Evolutionary conservation across 2,797 vertebrate genomes (phyloP), one percentile per base, ranked within the genome.

Genomic region (Cephalopachus bancanus): DNA sequence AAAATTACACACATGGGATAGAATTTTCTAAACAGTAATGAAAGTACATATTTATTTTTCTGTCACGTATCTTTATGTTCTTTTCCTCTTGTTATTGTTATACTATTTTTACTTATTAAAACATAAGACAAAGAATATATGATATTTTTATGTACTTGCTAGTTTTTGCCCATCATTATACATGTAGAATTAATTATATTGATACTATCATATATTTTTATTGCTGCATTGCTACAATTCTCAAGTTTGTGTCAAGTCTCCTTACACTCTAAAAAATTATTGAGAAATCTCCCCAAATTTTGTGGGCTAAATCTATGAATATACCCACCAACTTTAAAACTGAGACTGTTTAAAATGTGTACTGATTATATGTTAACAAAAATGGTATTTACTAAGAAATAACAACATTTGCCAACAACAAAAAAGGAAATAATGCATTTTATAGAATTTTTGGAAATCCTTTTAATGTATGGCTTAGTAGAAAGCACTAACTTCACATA

Each of bases 151-250:
- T 60, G 62, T 59, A 62, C 8, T 59, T 81, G 8, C 1, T 71
- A 24, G 55, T 57, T 93, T 53, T 87, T 81, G 17, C 28, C 19
- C 6, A 94, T 69, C 16, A 91, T 62, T 83, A n/a, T 59, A 78
- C 11, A 20, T 60, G 11, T 79, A 55, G 6, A 8, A 79, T 74
- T 55, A 57, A 37, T 60, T 33, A 62, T n/a, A 26, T 19, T 87
- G 5, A 93, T 94, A 93, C 83, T 60, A 62, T 1, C n/a, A 74
- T 37, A 53, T n/a, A 83, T 75, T 92, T 95, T 85, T 10, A 71
- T 64, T 96, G 11, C 12, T 71, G 0, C 57, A 51, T 22, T 57
- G 2, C 8, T n/a, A 1, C 28, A 80, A 15, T 20, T 59, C 3
- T 93, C 11, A 76, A 49, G 0, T 67, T 67, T 85, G 3, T 74